Evolutionary conservation across 2,888 invertebrate species (phyloP).

Genomic region (Eupithecia pulchellata): DNA sequence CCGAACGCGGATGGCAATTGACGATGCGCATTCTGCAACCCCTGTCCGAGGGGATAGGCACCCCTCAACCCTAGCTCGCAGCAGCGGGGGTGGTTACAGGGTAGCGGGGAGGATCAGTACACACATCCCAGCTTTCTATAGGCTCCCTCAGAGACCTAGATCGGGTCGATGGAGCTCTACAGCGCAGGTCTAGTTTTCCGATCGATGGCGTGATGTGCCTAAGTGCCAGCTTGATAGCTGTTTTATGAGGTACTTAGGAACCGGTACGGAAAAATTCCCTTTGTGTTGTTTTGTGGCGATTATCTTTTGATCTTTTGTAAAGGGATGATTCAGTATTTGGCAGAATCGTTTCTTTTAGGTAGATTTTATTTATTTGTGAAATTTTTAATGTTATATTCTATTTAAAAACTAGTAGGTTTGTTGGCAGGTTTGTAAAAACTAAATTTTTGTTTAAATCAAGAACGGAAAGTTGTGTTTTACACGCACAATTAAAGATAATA

Average conservation of each 20-base stretch:
- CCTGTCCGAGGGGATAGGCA: conserved; percentile 6
- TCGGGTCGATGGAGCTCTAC: conserved; percentile 42
- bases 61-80: conserved; percentile 13
- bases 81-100: conserved; percentile 19
- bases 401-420: no score
- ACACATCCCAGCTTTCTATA: conserved; percentile 46
- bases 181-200: conserved; percentile 44
- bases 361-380: no score
- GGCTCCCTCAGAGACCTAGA: conserved; percentile 40
- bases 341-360: background rate
- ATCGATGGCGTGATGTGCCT: conserved; percentile 41
- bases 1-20: conserved; percentile 34
- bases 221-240: conserved; percentile 2
- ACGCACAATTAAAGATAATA: background rate
- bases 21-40: conserved; percentile 37
- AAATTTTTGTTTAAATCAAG: background rate
- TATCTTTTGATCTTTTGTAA: background rate
- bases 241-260: background rate
- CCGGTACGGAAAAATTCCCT: background rate
- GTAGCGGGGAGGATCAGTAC: conserved; percentile 31
- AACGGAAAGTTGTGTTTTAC: background rate
- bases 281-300: background rate
- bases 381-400: background rate
- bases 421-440: background rate
- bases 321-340: background rate